Conservation (phyloP, 2,797 vertebrate genomes). For the Coregonus ussuriensis region DNA sequence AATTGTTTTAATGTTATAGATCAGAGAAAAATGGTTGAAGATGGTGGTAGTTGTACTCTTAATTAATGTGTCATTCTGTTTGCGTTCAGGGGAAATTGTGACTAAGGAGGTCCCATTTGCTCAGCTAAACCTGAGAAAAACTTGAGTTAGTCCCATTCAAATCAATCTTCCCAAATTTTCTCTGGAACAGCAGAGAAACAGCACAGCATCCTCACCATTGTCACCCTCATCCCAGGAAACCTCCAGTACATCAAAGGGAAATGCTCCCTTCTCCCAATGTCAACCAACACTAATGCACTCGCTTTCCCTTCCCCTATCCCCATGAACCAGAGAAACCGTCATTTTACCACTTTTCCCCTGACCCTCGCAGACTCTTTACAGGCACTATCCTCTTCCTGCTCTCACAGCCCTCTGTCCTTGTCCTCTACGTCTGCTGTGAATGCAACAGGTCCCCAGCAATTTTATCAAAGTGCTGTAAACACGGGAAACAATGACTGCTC, state of each 20-base stretch:
- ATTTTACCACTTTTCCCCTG: not conserved
- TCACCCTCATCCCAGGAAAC: not conserved
- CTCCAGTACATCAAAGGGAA: not conserved
- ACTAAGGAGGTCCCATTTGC: constrained; percentile 26
- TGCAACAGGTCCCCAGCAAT: not conserved
- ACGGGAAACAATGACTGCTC: not conserved
- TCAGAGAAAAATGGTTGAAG: not conserved
- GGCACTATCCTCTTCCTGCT: not conserved
- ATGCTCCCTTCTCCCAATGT: not conserved
- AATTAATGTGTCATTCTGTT: not conserved
- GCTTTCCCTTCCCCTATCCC: not conserved
- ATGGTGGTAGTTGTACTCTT: not conserved
- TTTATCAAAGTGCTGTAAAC: not conserved
- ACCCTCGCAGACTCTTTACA: not conserved
- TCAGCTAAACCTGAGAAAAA: not conserved
- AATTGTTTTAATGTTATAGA: not conserved
- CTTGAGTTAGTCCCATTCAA: not conserved
- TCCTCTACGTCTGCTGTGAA: not conserved
- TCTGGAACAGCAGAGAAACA: not conserved
- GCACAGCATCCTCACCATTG: not conserved
- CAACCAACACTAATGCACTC: not conserved
- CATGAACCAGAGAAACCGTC: not conserved
- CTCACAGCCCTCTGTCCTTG: not conserved
- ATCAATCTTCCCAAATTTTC: not conserved
- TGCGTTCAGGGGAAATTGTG: constrained; percentile 8